These are phyloP conservation scores for Pipistrellus pygmaeus DNA, from an alignment of 2,797 vertebrate genomes.

Conservation along the genomic window DNA sequence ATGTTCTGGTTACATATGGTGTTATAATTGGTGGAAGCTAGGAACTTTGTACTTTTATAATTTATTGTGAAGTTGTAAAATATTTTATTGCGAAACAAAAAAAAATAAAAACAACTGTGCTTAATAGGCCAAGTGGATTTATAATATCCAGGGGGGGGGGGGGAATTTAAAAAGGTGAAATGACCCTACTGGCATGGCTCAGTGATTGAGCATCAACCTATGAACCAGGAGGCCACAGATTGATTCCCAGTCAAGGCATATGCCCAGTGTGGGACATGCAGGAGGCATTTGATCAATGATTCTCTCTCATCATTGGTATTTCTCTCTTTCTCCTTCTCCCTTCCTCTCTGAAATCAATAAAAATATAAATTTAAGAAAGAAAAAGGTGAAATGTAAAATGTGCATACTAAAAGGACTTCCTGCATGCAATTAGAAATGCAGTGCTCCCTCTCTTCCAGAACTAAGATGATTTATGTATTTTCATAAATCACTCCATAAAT, in stretches of 20 bases:
- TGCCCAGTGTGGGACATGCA: neutral
- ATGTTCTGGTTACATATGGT: conserved; percentile 27
- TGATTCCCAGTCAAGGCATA: neutral
- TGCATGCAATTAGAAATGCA: conserved; percentile 13
- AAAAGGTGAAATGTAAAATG: neutral
- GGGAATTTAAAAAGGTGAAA: neutral
- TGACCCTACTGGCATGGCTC: neutral
- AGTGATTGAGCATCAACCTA: neutral
- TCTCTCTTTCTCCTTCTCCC: neutral
- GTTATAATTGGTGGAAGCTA: neutral
- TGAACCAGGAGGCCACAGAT: neutral
- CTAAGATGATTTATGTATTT: neutral
- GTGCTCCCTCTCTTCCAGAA: neutral
- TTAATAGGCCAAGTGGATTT: neutral
- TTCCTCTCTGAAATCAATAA: neutral
- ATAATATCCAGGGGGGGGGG: neutral
- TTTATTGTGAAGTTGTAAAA: conserved; percentile 23
- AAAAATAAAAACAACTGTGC: neutral
- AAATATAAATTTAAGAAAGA: neutral
- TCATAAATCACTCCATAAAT: neutral
- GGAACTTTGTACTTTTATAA: conserved; percentile 27
- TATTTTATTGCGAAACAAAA: conserved; percentile 50
- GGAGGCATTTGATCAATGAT: neutral
- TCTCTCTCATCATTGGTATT: neutral
- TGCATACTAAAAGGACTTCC: neutral